Evolutionary conservation across 2,888 invertebrate genomes (phyloP).

Genomic region (Xestoiulus laeticollis): DNA sequence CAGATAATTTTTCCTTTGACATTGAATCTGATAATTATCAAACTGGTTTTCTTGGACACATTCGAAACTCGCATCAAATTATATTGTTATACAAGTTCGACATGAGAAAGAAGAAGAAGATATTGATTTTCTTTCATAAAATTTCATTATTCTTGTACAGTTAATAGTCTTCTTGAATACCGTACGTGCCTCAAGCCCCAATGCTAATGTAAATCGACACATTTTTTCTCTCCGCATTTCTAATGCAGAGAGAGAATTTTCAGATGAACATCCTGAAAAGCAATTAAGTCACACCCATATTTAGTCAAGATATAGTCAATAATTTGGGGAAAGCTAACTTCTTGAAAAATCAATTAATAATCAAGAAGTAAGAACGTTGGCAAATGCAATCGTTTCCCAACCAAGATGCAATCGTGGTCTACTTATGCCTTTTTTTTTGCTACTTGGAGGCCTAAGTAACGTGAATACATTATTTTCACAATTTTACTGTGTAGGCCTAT

Average conservation of each 20-base stretch:
- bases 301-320: neutral
- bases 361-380: neutral
- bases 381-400: neutral
- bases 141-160: neutral
- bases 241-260: neutral
- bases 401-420: neutral
- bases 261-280: neutral
- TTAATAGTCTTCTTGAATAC: neutral
- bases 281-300: slow-evolving; percentile 30
- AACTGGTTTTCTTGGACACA: neutral
- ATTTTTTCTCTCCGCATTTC: neutral
- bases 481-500: neutral
- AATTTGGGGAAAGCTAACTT: neutral
- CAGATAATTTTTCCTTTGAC: neutral
- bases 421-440: neutral
- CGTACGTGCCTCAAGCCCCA: neutral
- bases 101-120: neutral
- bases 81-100: neutral
- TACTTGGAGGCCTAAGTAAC: neutral
- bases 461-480: too few species aligned
- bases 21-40: neutral
- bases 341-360: slow-evolving; percentile 19
- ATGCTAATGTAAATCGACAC: neutral
- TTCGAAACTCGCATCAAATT: neutral
- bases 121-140: neutral